phyloP scores from a whole-genome alignment of 2,888 invertebrate genomes.

The Dolichomitus sp. region DNA sequence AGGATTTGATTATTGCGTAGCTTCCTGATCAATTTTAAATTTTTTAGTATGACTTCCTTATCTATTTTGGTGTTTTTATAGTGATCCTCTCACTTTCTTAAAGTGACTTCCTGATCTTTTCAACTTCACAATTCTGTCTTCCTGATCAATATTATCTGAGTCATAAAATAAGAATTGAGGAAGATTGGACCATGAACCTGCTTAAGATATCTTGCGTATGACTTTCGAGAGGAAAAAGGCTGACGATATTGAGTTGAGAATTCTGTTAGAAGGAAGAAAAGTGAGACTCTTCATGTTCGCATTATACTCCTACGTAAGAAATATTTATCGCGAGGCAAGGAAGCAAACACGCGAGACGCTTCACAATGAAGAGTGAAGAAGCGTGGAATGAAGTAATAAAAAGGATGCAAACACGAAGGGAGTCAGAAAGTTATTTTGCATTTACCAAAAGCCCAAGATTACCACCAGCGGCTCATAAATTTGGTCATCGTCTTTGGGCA shows the following conservation, averaged over 20 bases:
- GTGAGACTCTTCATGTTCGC: not conserved
- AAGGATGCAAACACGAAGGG: slow-evolving; percentile 3
- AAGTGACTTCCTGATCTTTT: not conserved
- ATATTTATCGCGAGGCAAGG: not conserved
- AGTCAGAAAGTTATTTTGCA: slow-evolving; percentile 24
- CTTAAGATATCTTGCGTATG: not conserved
- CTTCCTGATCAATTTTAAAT: not conserved
- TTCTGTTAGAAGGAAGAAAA: slow-evolving; percentile 9
- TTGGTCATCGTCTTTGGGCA: slow-evolving; percentile 25
- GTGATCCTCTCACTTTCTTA: not conserved
- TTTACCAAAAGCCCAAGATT: slow-evolving; percentile 26
- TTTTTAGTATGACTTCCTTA: not conserved
- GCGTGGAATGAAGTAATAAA: slow-evolving; percentile 44
- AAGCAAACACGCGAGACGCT: slow-evolving; percentile 1
- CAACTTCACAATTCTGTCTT: not conserved
- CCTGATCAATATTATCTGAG: not conserved
- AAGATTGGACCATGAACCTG: not conserved
- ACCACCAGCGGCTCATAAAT: slow-evolving; percentile 38
- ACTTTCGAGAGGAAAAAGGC: not conserved
- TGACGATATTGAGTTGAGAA: not conserved
- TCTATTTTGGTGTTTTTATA: not conserved
- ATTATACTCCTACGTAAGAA: slow-evolving; percentile 11
- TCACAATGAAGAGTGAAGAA: slow-evolving; percentile 14
- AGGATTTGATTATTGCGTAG: too few species aligned
- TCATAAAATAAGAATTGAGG: not conserved